Percentiles rank a stretch among this genome's conserved stretches.
These are phyloP conservation scores for Nyctibius bracteatus DNA, from an alignment of 2,113 vertebrate species.

Conservation along the genomic window DNA sequence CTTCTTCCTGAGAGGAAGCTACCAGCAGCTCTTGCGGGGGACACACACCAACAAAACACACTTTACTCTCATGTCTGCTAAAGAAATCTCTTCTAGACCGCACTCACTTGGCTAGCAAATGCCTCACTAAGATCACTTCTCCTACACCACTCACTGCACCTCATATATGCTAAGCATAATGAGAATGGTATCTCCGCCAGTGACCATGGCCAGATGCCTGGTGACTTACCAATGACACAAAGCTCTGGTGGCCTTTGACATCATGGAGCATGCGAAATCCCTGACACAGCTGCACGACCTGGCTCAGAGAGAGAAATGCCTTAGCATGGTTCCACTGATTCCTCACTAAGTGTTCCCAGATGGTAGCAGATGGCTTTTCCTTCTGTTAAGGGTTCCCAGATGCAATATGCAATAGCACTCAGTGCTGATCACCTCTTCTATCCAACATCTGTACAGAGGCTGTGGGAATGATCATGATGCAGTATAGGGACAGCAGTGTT, in stretches of 20 bases:
- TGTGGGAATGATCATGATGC: not conserved
- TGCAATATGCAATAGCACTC: not conserved
- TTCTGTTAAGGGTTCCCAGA: conserved; percentile 29
- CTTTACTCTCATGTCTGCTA: conserved; percentile 14
- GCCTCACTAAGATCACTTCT: not conserved
- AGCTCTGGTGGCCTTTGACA: conserved; percentile 6
- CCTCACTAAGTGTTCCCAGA: conserved; percentile 8
- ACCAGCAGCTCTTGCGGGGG: conserved; percentile 12
- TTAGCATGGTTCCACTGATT: not conserved
- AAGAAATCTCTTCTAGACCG: not conserved
- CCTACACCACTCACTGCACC: not conserved
- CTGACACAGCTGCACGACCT: not conserved
- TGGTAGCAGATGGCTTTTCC: not conserved
- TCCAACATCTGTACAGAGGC: not conserved
- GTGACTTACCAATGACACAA: not conserved
- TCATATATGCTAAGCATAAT: not conserved
- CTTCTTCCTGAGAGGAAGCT: conserved; percentile 7
- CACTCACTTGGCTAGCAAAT: not conserved
- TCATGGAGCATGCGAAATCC: not conserved
- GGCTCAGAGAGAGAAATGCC: not conserved
- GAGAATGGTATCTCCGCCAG: not conserved
- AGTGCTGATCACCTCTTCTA: not conserved
- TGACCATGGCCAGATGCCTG: not conserved
- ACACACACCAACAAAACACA: not conserved
- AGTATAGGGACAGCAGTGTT: not conserved